These are phyloP conservation scores for Holothuria scabra DNA, from an alignment of 53 echinoderm and acorn worm species.

Conservation along the genomic window DNA sequence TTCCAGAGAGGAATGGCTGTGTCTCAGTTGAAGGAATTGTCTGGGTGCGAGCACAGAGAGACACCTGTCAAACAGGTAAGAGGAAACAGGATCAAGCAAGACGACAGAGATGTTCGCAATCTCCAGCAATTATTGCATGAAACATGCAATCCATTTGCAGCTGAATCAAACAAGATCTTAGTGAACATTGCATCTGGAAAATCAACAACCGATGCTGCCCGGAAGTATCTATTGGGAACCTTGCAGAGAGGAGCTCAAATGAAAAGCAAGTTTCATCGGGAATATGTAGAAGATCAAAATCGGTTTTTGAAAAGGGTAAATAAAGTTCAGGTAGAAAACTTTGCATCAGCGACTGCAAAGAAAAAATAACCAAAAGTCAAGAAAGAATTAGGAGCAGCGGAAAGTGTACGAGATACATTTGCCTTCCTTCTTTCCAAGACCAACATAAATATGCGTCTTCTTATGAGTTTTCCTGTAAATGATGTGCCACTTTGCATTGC, in stretches of 20 bases:
- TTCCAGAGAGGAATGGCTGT: slow-evolving; percentile 53
- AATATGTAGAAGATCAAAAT: slow-evolving; percentile 30
- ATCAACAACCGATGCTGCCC: background rate
- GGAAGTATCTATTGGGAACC: slow-evolving; percentile 2
- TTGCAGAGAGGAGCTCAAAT: background rate
- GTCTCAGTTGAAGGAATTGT: slow-evolving; percentile 46
- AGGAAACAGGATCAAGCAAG: slow-evolving; percentile 25
- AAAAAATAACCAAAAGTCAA: slow-evolving; percentile 29
- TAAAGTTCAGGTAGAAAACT: slow-evolving; percentile 48
- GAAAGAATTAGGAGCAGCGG: slow-evolving; percentile 17
- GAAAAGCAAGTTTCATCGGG: slow-evolving; percentile 28
- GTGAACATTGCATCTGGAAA: slow-evolving; percentile 57
- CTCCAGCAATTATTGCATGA: slow-evolving; percentile 5
- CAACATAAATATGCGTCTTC: slow-evolving; percentile 40
- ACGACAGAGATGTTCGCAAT: slow-evolving; percentile 1
- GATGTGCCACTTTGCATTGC: slow-evolving; percentile 46
- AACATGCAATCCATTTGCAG: slow-evolving; percentile 62
- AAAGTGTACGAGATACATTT: slow-evolving; percentile 55
- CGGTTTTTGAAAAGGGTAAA: slow-evolving; percentile 52
- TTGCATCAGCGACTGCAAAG: slow-evolving; percentile 24
- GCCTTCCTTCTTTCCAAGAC: slow-evolving; percentile 42
- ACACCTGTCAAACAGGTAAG: slow-evolving; percentile 39
- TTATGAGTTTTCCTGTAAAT: slow-evolving; percentile 52
- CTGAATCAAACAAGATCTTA: slow-evolving; percentile 2
- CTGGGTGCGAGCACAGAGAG: slow-evolving; percentile 29